phyloP scores from a whole-genome alignment of 2,113 vertebrate species.

The Scytalopus superciliaris region DNA sequence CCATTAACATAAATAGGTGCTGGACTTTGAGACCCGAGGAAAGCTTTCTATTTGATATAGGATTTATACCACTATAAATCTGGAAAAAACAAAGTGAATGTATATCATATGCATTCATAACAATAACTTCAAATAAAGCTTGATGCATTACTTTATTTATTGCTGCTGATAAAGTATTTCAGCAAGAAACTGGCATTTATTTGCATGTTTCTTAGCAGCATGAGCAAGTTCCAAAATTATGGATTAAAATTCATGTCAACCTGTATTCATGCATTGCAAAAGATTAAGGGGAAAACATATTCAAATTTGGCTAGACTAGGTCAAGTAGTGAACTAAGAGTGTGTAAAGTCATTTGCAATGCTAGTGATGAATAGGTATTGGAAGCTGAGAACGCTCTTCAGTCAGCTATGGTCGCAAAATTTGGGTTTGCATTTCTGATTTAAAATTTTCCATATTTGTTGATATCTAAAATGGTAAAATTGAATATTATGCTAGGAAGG shows the following conservation, averaged over 20 bases:
- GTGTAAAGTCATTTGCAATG: not conserved
- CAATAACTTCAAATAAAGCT: not conserved
- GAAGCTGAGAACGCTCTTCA: not conserved
- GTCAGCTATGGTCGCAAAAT: not conserved
- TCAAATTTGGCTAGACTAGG: not conserved
- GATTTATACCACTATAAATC: not conserved
- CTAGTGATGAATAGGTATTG: not conserved
- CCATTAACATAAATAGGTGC: not conserved
- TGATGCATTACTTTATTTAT: constrained; percentile 24
- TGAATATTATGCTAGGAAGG: not conserved
- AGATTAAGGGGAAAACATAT: not conserved
- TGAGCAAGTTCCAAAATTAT: constrained; percentile 6
- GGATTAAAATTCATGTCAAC: constrained; percentile 15
- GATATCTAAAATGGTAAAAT: not conserved
- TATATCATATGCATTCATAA: not conserved
- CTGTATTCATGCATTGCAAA: not conserved
- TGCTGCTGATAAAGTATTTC: not conserved
- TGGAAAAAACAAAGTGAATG: not conserved
- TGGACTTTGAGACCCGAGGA: not conserved
- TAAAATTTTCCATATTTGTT: not conserved
- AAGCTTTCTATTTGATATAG: not conserved
- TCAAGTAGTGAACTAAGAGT: not conserved
- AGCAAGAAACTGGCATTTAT: not conserved
- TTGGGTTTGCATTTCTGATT: not conserved
- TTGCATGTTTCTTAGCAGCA: not conserved